Conservation (phyloP, 1,140 invertebrate species). For the Andrena cerasifolii region DNA sequence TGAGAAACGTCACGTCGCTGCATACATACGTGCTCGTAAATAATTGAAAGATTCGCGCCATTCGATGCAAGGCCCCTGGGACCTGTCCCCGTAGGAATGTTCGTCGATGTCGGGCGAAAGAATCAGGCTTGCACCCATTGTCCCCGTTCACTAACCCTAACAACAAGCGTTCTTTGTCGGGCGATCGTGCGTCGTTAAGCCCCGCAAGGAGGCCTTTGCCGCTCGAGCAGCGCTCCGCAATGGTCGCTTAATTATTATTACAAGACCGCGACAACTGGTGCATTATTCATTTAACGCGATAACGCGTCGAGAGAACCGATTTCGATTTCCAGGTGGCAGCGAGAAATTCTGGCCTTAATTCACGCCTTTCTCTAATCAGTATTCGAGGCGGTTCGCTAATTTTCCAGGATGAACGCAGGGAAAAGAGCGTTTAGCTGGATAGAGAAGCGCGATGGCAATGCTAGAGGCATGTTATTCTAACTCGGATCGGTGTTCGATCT, state of each 20-base stretch:
- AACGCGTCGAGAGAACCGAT: background rate
- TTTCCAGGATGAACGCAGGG: constrained; percentile 21
- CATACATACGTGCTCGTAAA: background rate
- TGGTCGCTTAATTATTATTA: constrained; percentile 43
- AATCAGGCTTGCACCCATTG: constrained; percentile 53
- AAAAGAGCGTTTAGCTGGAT: background rate
- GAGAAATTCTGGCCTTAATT: constrained; percentile 3
- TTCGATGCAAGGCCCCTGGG: background rate
- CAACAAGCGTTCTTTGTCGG: constrained; percentile 54
- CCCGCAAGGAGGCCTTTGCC: constrained; percentile 20
- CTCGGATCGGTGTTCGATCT: constrained; percentile 2
- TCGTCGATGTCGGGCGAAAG: constrained; percentile 23
- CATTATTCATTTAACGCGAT: constrained; percentile 35
- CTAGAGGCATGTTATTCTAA: background rate
- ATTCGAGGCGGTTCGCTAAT: constrained; percentile 23
- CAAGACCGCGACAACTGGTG: constrained; percentile 2
- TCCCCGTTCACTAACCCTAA: constrained; percentile 60
- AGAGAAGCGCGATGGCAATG: background rate
- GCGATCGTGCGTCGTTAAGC: constrained; percentile 51
- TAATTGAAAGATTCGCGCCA: constrained; percentile 2
- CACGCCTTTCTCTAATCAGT: constrained; percentile 42
- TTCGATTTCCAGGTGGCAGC: constrained; percentile 42
- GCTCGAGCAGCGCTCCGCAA: background rate
- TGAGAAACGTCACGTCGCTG: background rate
- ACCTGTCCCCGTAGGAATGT: constrained; percentile 15